Evolutionary conservation across 2,888 invertebrate species (phyloP), one percentile per base, ranked within the genome.

Genomic region (Julus scandinavius): DNA sequence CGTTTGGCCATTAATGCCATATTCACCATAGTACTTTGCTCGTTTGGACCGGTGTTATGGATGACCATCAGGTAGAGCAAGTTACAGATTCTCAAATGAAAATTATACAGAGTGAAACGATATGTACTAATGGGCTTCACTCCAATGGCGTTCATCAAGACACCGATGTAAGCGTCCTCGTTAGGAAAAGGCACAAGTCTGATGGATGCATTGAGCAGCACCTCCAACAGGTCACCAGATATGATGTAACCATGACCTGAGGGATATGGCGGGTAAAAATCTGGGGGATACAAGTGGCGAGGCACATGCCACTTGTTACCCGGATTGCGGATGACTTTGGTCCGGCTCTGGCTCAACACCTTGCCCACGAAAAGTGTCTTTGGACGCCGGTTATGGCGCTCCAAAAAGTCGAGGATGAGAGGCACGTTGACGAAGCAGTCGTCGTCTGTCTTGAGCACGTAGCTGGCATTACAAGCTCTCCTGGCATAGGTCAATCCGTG

Each of bases 161-260:
- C 90, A 1, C 92, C 92, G 2, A 92, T 89, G 89, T 91, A 92
- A 6, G 92, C 92, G 90, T 92, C 92, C 89, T 92, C 92, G 88
- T 91, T 92, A 5, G 92, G 91, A 89, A 92, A 91, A 1, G 91
- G 91, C 87, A 87, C 87, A 13, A 91, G 88, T 87, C 90, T 90
- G n/a, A 86, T 84, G 87, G 91, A 90, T 29, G 90, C 89, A n/a
- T 90, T 88, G 11, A 91, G 90, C 38, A 92, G 88, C 86, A 89
- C 89, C 17, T 89, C 49, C 6, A 91, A 90, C 40, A 91, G 91
- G 87, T 92, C 92, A 29, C 85, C 85, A 3, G 92, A 92, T 38
- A 92, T 41, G 0, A 92, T 88, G 89, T 92, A 92, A 1, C 92
- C 92, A 86, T 91, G 91, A 17, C 92, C 92, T 86, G 91, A 91